phyloP scores from a whole-genome alignment of 2,888 invertebrate species.

The Lypha dubia region DNA sequence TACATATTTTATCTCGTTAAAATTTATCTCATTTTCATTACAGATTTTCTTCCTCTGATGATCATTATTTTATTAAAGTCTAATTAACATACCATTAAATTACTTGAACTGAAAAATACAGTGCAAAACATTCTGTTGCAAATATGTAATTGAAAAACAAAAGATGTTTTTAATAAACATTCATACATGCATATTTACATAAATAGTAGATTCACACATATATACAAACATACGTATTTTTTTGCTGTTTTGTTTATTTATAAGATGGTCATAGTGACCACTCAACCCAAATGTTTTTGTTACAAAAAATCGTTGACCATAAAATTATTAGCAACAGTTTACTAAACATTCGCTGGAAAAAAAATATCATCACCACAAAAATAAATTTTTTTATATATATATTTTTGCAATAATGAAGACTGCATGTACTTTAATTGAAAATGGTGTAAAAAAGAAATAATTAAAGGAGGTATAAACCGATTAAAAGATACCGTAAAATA shows the following conservation, averaged over 20 bases:
- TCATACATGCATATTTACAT: too few species aligned
- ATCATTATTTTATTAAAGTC: background rate
- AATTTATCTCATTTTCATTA: slow-evolving; percentile 26
- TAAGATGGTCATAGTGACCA: slow-evolving; percentile 75
- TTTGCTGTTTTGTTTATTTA: slow-evolving; percentile 23
- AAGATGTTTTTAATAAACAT: slow-evolving; percentile 13
- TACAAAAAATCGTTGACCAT: slow-evolving; percentile 78
- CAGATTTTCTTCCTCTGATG: background rate
- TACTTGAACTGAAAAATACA: slow-evolving; percentile 55
- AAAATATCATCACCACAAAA: slow-evolving; percentile 5
- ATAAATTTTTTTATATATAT: background rate
- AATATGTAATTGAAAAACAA: slow-evolving; percentile 50
- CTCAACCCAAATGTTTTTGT: slow-evolving; percentile 79
- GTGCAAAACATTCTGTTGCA: slow-evolving; percentile 48
- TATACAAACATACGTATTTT: slow-evolving; percentile 1
- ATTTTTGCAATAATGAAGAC: background rate
- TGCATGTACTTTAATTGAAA: slow-evolving; percentile 5
- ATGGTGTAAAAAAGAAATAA: background rate
- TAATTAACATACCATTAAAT: slow-evolving; percentile 59
- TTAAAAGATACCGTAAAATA: slow-evolving; percentile 9
- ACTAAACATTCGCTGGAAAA: slow-evolving; percentile 45
- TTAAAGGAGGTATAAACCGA: slow-evolving; percentile 6
- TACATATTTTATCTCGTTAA: background rate
- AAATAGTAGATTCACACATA: background rate
- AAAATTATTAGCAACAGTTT: slow-evolving; percentile 74